These are phyloP conservation scores for Macrophya annulata DNA, from an alignment of 2,888 invertebrate species.

Conservation along the genomic window DNA sequence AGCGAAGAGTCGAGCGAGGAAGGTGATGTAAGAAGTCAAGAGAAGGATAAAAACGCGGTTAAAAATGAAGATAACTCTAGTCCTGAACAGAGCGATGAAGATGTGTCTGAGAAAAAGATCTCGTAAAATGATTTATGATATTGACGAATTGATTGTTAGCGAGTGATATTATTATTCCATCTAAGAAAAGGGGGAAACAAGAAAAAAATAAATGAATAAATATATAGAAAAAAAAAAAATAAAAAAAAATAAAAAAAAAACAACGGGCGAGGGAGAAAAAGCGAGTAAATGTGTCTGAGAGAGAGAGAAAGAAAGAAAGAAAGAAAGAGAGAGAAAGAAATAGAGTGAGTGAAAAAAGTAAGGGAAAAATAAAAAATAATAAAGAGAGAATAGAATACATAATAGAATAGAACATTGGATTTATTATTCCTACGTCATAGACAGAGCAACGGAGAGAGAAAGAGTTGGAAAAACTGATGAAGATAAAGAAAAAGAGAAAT, in stretches of 20 bases:
- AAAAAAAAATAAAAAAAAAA: slow-evolving; percentile 20
- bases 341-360: slow-evolving; percentile 22
- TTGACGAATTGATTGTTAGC: slow-evolving; percentile 49
- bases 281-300: slow-evolving; percentile 59
- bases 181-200: slow-evolving; percentile 29
- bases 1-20: slow-evolving; percentile 73
- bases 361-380: slow-evolving; percentile 17
- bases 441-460: slow-evolving; percentile 59
- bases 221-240: slow-evolving; percentile 8
- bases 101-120: neutral
- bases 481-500: slow-evolving; percentile 45
- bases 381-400: slow-evolving; percentile 14
- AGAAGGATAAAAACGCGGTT: neutral
- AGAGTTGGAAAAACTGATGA: slow-evolving; percentile 58
- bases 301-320: slow-evolving; percentile 56
- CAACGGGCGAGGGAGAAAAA: slow-evolving; percentile 50
- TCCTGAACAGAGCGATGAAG: neutral
- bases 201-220: neutral
- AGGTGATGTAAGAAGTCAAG: slow-evolving; percentile 18
- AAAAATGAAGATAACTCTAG: slow-evolving; percentile 10
- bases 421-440: neutral
- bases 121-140: neutral
- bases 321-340: slow-evolving; percentile 56
- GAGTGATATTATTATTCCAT: slow-evolving; percentile 51
- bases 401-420: slow-evolving; percentile 33